These are phyloP conservation scores for Pseudochaenichthys georgianus DNA, from an alignment of 2,797 vertebrate species.

Conservation along the genomic window DNA sequence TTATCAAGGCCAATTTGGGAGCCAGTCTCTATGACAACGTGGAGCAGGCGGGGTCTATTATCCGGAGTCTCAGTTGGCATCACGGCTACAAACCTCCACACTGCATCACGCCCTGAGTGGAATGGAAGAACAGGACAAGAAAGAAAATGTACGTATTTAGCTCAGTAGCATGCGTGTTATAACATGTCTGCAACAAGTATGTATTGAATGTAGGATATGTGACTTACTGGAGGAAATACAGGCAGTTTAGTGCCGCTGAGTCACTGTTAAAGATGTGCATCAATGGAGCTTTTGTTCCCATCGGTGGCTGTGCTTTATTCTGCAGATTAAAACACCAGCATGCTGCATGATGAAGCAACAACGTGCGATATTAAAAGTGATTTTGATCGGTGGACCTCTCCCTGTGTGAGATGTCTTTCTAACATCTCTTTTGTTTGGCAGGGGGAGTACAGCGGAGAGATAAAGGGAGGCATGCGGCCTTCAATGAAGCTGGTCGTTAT, in stretches of 20 bases:
- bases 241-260: conserved; percentile 51
- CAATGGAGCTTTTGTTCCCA: conserved; percentile 69
- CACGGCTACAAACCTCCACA: conserved; percentile 55
- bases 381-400: conserved; percentile 29
- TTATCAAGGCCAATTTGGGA: conserved; percentile 50
- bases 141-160: conserved; percentile 77
- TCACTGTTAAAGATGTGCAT: conserved; percentile 47
- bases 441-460: conserved; percentile 90
- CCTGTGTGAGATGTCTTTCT: background rate
- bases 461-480: conserved; percentile 92
- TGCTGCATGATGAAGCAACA: background rate
- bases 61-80: conserved; percentile 68
- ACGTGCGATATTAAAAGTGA: background rate
- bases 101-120: conserved; percentile 69
- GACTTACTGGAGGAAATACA: background rate
- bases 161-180: background rate
- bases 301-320: conserved; percentile 30
- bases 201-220: background rate
- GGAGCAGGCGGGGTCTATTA: conserved; percentile 79
- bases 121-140: conserved; percentile 85
- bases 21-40: conserved; percentile 84
- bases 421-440: conserved; percentile 76
- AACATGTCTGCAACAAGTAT: background rate
- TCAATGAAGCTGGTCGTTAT: conserved; percentile 92
- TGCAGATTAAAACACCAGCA: conserved; percentile 7